Evolutionary conservation across 2,888 invertebrate genomes (phyloP).

Genomic region (Limnephilus lunatus): DNA sequence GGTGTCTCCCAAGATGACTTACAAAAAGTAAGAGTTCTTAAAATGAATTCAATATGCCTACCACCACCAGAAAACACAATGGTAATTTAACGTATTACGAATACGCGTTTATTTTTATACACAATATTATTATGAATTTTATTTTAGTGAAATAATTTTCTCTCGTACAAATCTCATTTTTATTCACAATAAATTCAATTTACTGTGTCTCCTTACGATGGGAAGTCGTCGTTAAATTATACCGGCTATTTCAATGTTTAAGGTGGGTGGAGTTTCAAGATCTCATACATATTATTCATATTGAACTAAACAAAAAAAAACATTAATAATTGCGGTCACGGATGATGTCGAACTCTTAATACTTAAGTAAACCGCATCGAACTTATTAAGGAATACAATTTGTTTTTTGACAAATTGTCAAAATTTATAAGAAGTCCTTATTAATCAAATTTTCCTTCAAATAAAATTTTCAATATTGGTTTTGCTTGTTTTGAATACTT

Average conservation of each 20-base stretch:
- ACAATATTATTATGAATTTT: neutral
- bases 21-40: too few species aligned
- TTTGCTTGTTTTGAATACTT: too few species aligned
- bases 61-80: too few species aligned
- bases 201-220: slow-evolving; percentile 4
- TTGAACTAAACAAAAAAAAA: neutral
- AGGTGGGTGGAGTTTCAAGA: slow-evolving; percentile 21
- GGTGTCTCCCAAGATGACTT: too few species aligned
- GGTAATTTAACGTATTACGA: too few species aligned
- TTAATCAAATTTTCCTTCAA: too few species aligned
- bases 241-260: neutral
- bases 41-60: too few species aligned
- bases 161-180: neutral
- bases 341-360: neutral
- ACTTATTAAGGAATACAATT: too few species aligned
- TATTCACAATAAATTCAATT: neutral
- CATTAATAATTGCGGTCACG: slow-evolving; percentile 6
- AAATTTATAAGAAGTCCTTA: too few species aligned
- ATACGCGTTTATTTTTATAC: too few species aligned
- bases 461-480: too few species aligned
- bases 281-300: neutral
- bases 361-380: neutral
- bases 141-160: neutral
- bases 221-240: slow-evolving; percentile 27
- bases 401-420: too few species aligned